phyloP scores from a whole-genome alignment of 2,888 invertebrate species.

The Thumatha senex region DNA sequence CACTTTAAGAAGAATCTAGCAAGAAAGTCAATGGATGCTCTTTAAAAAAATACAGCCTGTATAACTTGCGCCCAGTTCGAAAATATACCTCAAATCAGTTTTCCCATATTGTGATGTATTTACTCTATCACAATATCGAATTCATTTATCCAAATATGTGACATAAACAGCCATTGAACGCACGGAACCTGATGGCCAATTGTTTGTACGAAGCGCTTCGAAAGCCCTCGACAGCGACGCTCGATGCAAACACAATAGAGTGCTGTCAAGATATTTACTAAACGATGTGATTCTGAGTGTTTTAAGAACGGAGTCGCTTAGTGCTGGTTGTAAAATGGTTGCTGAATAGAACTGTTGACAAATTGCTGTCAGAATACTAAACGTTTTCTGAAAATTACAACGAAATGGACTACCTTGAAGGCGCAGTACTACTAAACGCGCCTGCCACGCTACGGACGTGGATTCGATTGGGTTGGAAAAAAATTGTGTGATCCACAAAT shows the following conservation, averaged over 20 bases:
- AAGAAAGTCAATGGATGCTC: too few relatives aligned
- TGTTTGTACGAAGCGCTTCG: conserved; percentile 7
- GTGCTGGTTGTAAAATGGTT: background rate
- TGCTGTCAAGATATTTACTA: conserved; percentile 5
- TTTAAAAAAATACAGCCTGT: too few relatives aligned
- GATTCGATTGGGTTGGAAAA: too few relatives aligned
- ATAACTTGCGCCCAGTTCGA: too few relatives aligned
- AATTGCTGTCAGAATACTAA: too few relatives aligned
- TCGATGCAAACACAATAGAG: conserved; percentile 3
- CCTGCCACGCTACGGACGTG: too few relatives aligned
- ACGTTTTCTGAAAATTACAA: too few relatives aligned
- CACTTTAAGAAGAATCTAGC: too few relatives aligned
- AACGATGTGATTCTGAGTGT: conserved; percentile 2
- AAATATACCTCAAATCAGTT: too few relatives aligned
- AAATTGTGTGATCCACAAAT: too few relatives aligned
- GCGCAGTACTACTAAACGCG: too few relatives aligned
- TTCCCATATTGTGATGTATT: background rate
- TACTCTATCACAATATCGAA: background rate
- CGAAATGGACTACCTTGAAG: too few relatives aligned
- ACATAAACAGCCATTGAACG: conserved; percentile 2
- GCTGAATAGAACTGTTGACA: background rate
- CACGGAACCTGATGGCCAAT: conserved; percentile 3
- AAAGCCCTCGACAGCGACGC: conserved; percentile 1
- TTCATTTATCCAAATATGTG: conserved; percentile 4
- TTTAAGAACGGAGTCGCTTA: background rate